These are phyloP conservation scores for Notolabrus celidotus DNA, from an alignment of 2,797 vertebrate genomes.

Conservation along the genomic window DNA sequence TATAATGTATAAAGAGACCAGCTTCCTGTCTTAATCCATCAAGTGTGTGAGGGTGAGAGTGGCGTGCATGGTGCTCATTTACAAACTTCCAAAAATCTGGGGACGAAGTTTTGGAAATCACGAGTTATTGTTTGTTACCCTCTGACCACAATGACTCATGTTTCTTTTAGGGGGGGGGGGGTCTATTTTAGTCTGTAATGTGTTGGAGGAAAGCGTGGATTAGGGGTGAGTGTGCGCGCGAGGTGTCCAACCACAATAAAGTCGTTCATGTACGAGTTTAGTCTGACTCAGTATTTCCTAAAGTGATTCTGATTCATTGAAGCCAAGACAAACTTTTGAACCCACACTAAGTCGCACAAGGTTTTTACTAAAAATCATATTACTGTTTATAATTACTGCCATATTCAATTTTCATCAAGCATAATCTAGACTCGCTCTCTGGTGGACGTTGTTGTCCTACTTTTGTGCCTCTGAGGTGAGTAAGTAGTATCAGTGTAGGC, in stretches of 20 bases:
- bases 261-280: conserved; percentile 43
- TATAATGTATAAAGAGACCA: neutral
- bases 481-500: conserved; percentile 27
- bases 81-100: conserved; percentile 18
- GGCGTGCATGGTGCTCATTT: neutral
- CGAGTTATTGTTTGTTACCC: conserved; percentile 2
- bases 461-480: conserved; percentile 7
- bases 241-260: conserved; percentile 48
- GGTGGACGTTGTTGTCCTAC: neutral
- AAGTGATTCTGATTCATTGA: neutral
- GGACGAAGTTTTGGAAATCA: conserved; percentile 11
- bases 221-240: neutral
- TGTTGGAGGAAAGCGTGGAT: neutral
- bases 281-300: conserved; percentile 64
- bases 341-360: neutral
- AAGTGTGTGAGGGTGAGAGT: neutral
- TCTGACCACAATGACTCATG: conserved; percentile 25
- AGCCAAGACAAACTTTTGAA: neutral
- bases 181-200: neutral
- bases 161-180: neutral
- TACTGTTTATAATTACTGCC: too few species aligned
- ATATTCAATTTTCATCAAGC: neutral
- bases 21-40: conserved; percentile 1
- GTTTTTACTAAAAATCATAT: too few species aligned
- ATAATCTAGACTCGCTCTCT: neutral